These are phyloP conservation scores for Pyrocephalus nanus DNA, from an alignment of 2,797 vertebrate genomes.

Conservation along the genomic window DNA sequence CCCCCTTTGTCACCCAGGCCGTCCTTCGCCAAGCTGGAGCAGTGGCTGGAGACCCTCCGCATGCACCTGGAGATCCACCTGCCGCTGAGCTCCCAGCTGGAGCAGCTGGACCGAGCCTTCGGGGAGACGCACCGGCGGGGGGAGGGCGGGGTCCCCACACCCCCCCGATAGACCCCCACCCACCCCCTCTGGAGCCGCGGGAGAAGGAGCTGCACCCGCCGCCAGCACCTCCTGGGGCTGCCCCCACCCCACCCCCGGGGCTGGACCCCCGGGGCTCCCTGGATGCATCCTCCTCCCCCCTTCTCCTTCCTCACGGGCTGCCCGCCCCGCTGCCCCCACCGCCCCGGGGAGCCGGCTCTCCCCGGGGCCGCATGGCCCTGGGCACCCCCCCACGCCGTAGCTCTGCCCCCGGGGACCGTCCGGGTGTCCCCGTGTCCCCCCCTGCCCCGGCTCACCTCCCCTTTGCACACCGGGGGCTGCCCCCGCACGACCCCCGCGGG, in stretches of 20 bases:
- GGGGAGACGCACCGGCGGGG: conserved; percentile 81
- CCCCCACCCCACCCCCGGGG: not conserved
- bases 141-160: conserved; percentile 82
- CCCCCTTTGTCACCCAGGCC: conserved; percentile 74
- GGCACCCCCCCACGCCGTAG: not conserved
- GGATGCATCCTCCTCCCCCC: not conserved
- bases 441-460: not conserved
- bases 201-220: not conserved
- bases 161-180: conserved; percentile 78
- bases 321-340: not conserved
- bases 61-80: conserved; percentile 92
- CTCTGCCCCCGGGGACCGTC: not conserved
- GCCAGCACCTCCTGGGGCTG: not conserved
- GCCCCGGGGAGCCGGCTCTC: conserved; percentile 59
- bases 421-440: not conserved
- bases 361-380: not conserved
- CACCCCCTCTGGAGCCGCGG: not conserved
- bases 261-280: not conserved
- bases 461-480: not conserved
- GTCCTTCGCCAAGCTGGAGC: conserved; percentile 89
- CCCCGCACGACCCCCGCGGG: not conserved
- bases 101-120: conserved; percentile 87
- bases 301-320: not conserved
- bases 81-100: conserved; percentile 88
- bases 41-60: conserved; percentile 91